These are phyloP conservation scores for Sisor rabdophorus DNA, from an alignment of 2,113 vertebrate species.

Conservation along the genomic window DNA sequence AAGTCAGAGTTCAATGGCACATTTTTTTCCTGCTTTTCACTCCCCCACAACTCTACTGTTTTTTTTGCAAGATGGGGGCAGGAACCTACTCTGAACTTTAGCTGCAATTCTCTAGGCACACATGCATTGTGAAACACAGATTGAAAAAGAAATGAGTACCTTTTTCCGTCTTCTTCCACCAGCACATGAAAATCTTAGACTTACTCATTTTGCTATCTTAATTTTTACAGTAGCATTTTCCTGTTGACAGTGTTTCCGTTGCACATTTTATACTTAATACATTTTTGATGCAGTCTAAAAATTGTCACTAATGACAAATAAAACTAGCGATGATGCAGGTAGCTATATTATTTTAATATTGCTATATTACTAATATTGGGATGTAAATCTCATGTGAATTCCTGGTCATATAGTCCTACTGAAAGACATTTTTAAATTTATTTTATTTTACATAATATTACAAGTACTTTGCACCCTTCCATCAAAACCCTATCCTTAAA, in stretches of 20 bases:
- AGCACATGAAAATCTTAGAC: constrained; percentile 39
- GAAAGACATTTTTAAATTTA: no score
- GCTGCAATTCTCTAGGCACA: constrained; percentile 51
- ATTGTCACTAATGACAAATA: no score
- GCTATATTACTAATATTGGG: background rate
- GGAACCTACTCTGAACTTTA: constrained; percentile 52
- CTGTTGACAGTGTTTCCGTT: background rate
- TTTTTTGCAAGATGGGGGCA: constrained; percentile 40
- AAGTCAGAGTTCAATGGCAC: constrained; percentile 58
- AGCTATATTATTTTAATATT: no score
- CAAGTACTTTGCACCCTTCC: no score
- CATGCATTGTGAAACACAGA: constrained; percentile 53
- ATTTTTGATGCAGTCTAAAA: background rate
- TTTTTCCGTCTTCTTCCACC: constrained; percentile 33
- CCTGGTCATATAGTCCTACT: no score
- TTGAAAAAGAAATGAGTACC: constrained; percentile 54
- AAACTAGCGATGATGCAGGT: no score
- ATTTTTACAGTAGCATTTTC: background rate
- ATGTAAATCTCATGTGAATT: no score
- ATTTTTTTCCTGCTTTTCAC: constrained; percentile 27
- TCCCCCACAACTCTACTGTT: constrained; percentile 31
- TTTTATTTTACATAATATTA: no score
- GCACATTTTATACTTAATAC: background rate
- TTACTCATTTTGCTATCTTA: constrained; percentile 24
- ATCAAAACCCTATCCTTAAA: background rate